Conservation (phyloP, 2,797 vertebrate genomes). For the Nasua narica region DNA sequence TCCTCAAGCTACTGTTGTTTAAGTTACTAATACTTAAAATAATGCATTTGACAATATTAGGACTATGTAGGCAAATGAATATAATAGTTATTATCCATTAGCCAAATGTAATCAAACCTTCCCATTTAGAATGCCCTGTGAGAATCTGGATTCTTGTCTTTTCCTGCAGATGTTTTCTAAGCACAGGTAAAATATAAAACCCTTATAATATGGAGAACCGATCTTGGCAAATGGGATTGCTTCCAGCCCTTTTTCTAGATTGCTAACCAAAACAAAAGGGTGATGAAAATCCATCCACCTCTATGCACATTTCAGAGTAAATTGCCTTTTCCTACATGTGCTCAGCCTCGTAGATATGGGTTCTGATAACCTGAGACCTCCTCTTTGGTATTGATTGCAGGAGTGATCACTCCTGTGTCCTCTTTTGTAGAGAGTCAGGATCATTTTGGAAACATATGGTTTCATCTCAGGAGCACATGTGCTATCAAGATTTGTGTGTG, state of each 20-base stretch:
- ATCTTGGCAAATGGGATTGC: background rate
- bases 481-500: background rate
- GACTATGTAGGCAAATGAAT: background rate
- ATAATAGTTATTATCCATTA: background rate
- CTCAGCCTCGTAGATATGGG: background rate
- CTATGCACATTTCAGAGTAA: background rate
- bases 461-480: constrained; percentile 31
- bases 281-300: background rate
- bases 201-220: background rate
- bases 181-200: background rate
- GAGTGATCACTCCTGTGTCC: background rate
- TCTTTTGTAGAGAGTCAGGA: constrained; percentile 6
- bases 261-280: background rate
- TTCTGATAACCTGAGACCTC: background rate
- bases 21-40: background rate
- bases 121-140: background rate
- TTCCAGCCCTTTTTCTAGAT: background rate
- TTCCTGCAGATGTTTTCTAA: background rate
- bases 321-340: background rate
- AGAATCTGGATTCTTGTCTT: background rate
- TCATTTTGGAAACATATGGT: constrained; percentile 50
- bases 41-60: background rate
- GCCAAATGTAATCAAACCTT: background rate
- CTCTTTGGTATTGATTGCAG: background rate
- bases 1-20: background rate